Conservation (phyloP, 1,140 invertebrate genomes). For the Drosophila seguyi region DNA sequence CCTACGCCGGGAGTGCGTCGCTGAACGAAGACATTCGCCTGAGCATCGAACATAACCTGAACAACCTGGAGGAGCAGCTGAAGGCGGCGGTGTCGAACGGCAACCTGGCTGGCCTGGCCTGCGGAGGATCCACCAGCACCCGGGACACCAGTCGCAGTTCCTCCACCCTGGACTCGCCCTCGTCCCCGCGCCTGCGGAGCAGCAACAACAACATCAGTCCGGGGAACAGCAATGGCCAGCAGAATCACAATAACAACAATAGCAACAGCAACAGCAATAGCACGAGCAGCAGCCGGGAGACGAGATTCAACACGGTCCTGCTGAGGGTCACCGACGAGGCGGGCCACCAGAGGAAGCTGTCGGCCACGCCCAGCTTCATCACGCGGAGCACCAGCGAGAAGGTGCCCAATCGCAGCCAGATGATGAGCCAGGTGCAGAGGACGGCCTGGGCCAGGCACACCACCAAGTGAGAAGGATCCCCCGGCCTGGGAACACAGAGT, state of each 20-base stretch:
- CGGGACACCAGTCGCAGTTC: slow-evolving; percentile 75
- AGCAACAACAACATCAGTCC: slow-evolving; percentile 69
- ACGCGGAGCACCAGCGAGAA: slow-evolving; percentile 93
- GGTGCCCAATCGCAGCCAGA: slow-evolving; percentile 92
- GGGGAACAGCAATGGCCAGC: slow-evolving; percentile 50
- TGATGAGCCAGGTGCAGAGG: slow-evolving; percentile 92
- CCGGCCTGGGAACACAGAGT: neutral
- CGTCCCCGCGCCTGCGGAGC: slow-evolving; percentile 66
- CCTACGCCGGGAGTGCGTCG: slow-evolving; percentile 72
- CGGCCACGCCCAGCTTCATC: slow-evolving; percentile 87
- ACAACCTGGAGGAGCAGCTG: slow-evolving; percentile 86
- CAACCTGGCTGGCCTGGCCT: slow-evolving; percentile 71
- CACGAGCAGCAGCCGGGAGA: slow-evolving; percentile 59
- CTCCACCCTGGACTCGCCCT: slow-evolving; percentile 77
- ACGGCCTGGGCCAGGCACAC: slow-evolving; percentile 94
- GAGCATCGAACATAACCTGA: slow-evolving; percentile 84
- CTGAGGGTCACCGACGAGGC: slow-evolving; percentile 82
- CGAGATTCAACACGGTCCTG: slow-evolving; percentile 64
- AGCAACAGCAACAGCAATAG: slow-evolving; percentile 42
- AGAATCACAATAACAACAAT: slow-evolving; percentile 32
- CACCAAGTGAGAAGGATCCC: slow-evolving; percentile 88
- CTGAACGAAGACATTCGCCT: slow-evolving; percentile 70
- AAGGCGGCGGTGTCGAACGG: slow-evolving; percentile 86
- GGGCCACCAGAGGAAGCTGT: slow-evolving; percentile 81
- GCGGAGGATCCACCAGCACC: slow-evolving; percentile 68